Percentiles rank a stretch among this genome's conserved stretches.
Evolutionary conservation across 2,797 vertebrate species (phyloP).

Genomic region (Apodemus agrarius): DNA sequence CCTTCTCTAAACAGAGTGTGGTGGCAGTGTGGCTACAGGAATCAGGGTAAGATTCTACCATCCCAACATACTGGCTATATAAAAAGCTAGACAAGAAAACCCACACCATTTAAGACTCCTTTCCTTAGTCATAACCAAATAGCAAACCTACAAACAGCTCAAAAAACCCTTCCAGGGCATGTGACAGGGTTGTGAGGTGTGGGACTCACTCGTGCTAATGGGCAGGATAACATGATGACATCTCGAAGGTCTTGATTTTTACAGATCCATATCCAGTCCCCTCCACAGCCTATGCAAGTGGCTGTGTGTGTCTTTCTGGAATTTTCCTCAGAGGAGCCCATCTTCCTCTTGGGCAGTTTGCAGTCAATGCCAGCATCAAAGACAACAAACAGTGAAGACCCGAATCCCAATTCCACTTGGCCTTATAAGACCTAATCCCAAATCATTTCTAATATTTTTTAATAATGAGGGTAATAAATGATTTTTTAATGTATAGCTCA

Average conservation of each 20-base stretch:
- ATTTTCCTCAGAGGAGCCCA: constrained; percentile 49
- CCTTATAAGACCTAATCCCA: constrained; percentile 76
- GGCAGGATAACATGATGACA: constrained; percentile 9
- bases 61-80: background rate
- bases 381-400: constrained; percentile 73
- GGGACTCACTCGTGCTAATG: background rate
- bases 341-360: constrained; percentile 42
- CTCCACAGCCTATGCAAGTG: background rate
- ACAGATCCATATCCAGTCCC: background rate
- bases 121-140: constrained; percentile 53
- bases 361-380: background rate
- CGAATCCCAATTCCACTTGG: constrained; percentile 68
- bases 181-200: background rate
- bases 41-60: constrained; percentile 42
- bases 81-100: constrained; percentile 48
- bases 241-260: constrained; percentile 45
- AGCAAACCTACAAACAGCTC: constrained; percentile 65
- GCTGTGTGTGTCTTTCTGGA: constrained; percentile 28
- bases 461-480: constrained; percentile 68
- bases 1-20: background rate
- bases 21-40: constrained; percentile 15
- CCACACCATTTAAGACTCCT: background rate
- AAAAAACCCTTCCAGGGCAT: constrained; percentile 56
- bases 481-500: constrained; percentile 61
- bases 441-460: constrained; percentile 82